phyloP scores from a whole-genome alignment of 2,888 invertebrate species.

The Esperia sulphurella region DNA sequence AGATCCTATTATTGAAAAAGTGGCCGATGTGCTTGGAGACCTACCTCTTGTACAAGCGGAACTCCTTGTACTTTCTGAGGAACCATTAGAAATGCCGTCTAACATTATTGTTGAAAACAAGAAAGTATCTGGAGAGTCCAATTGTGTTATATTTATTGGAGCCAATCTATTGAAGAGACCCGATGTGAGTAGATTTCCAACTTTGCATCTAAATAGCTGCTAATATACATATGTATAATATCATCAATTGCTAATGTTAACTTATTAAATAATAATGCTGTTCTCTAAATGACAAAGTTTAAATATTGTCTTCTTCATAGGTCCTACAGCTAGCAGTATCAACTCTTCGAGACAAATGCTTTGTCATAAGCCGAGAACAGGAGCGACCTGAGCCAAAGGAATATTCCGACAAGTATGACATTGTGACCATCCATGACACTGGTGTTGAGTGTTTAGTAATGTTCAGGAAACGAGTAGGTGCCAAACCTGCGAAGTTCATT shows the following conservation, averaged over 20 bases:
- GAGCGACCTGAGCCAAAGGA: slow-evolving; percentile 62
- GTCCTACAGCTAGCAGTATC: slow-evolving; percentile 62
- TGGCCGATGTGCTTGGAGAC: slow-evolving; percentile 82
- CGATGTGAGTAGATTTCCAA: slow-evolving; percentile 45
- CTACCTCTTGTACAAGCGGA: slow-evolving; percentile 85
- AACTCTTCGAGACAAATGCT: slow-evolving; percentile 79
- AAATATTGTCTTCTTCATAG: slow-evolving; percentile 28
- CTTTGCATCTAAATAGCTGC: too few species aligned
- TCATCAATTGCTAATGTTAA: too few species aligned
- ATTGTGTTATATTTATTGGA: slow-evolving; percentile 71
- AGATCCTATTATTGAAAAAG: slow-evolving; percentile 70
- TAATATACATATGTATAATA: too few species aligned
- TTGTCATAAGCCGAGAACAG: slow-evolving; percentile 80
- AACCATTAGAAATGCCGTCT: slow-evolving; percentile 62
- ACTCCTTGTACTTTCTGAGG: slow-evolving; percentile 76
- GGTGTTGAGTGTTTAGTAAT: slow-evolving; percentile 75
- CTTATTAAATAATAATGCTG: too few species aligned
- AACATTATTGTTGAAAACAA: slow-evolving; percentile 81
- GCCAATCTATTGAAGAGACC: slow-evolving; percentile 69
- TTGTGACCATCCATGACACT: slow-evolving; percentile 68
- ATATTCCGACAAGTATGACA: slow-evolving; percentile 61
- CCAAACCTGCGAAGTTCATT: slow-evolving; percentile 67
- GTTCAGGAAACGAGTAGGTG: slow-evolving; percentile 69
- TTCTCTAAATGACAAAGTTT: too few species aligned
- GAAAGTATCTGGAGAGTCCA: slow-evolving; percentile 76